phyloP scores from a whole-genome alignment of 1,140 invertebrate species.

The Calliphora vicina region DNA sequence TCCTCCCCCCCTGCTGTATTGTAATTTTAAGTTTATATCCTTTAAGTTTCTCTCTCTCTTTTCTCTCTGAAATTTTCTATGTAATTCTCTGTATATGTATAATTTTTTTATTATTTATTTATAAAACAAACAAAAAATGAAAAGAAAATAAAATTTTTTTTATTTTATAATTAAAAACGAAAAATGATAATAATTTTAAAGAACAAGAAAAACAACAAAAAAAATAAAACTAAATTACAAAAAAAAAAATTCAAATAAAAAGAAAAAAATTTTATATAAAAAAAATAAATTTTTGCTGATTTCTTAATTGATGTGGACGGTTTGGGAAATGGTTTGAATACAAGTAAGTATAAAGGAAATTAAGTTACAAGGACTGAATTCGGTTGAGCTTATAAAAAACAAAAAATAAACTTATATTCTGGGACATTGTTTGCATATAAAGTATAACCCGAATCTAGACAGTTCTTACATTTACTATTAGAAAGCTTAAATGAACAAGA shows the following conservation, averaged over 20 bases:
- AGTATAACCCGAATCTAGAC: too few relatives aligned
- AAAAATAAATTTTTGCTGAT: neutral
- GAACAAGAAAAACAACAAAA: neutral
- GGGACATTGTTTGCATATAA: too few relatives aligned
- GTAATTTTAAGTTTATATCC: neutral
- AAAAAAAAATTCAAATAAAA: neutral
- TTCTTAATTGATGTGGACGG: neutral
- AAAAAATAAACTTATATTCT: too few relatives aligned
- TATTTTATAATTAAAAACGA: conserved; percentile 5
- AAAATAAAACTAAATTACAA: neutral
- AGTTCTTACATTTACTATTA: too few relatives aligned
- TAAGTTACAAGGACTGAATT: too few relatives aligned
- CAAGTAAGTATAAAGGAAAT: neutral
- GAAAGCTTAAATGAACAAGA: too few relatives aligned
- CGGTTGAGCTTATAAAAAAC: too few relatives aligned
- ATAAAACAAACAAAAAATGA: neutral
- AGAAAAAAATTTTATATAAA: neutral
- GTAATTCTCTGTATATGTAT: neutral
- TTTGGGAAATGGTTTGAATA: neutral
- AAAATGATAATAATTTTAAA: conserved; percentile 8
- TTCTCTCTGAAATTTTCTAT: neutral
- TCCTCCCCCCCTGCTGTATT: neutral
- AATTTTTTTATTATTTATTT: conserved; percentile 18
- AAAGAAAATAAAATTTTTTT: neutral
- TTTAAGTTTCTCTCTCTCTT: neutral